A percentile compares a stretch with the other conserved stretches of the same genome.
Evolutionary conservation across 2,797 vertebrate genomes (phyloP).

Genomic region (Setipinna tenuifilis): DNA sequence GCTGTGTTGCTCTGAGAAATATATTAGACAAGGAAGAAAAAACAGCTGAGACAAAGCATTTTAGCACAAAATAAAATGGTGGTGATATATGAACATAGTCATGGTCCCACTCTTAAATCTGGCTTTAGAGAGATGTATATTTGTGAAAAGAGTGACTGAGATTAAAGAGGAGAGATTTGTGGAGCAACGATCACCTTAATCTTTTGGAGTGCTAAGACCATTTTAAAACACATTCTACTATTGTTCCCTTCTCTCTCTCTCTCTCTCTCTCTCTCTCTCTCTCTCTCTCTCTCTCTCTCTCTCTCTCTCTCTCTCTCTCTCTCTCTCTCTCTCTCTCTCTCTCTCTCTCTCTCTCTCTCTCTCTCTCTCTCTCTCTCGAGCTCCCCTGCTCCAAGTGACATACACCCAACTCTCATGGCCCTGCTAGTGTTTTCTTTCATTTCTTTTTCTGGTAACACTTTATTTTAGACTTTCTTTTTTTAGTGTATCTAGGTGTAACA

Average conservation of each 20-base stretch:
- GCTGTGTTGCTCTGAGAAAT: not conserved
- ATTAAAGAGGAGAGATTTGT: slow-evolving; percentile 6
- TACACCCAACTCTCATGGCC: too few relatives aligned
- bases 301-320: not conserved
- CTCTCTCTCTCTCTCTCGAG: too few relatives aligned
- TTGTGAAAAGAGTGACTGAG: not conserved
- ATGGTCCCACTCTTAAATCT: not conserved
- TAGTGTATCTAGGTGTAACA: too few relatives aligned
- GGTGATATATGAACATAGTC: not conserved
- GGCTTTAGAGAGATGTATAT: not conserved
- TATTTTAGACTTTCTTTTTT: too few relatives aligned
- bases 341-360: not conserved
- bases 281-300: not conserved
- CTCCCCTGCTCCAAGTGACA: too few relatives aligned
- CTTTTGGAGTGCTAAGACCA: not conserved
- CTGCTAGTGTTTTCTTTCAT: too few relatives aligned
- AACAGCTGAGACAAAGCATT: not conserved
- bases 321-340: not conserved
- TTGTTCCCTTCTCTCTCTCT: not conserved
- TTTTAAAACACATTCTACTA: not conserved
- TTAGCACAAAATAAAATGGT: not conserved
- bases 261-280: not conserved
- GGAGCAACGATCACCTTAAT: not conserved
- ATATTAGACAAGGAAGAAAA: not conserved
- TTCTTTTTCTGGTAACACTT: too few relatives aligned